Evolutionary conservation across 37 sponge, comb jelly and placozoan genomes (phyloP).

Genomic region (Lycopodina hypogea): DNA sequence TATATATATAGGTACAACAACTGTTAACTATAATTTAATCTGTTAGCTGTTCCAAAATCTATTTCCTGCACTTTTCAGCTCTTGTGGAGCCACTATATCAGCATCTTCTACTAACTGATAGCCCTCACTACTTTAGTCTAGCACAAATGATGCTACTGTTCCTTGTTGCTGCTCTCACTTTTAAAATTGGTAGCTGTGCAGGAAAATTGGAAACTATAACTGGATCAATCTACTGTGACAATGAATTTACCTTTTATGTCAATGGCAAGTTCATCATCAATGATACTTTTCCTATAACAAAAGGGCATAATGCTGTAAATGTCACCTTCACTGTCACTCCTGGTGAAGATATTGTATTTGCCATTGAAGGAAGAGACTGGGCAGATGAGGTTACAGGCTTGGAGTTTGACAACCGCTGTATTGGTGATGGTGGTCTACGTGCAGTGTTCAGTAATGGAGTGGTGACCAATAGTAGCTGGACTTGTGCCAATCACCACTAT

Average conservation of each 20-base stretch:
- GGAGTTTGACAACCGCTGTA: constrained; percentile 21
- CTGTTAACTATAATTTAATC: too few species aligned
- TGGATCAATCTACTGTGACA: constrained; percentile 31
- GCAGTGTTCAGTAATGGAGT: constrained; percentile 50
- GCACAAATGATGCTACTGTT: too few species aligned
- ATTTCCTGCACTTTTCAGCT: too few species aligned
- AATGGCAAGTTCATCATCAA: constrained; percentile 25
- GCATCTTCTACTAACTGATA: too few species aligned
- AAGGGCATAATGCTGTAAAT: constrained; percentile 40
- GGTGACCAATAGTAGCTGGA: constrained; percentile 36
- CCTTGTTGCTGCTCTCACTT: too few species aligned
- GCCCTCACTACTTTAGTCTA: too few species aligned
- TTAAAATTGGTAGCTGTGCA: neutral
- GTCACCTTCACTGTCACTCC: constrained; percentile 23
- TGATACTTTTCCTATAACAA: constrained; percentile 15
- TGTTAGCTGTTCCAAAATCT: too few species aligned
- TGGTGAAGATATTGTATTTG: constrained; percentile 30
- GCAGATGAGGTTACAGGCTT: constrained; percentile 26
- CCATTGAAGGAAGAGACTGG: constrained; percentile 31
- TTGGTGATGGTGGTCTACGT: constrained; percentile 19
- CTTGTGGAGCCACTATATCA: too few species aligned
- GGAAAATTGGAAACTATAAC: constrained; percentile 9
- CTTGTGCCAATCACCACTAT: constrained; percentile 22
- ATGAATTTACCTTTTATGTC: constrained; percentile 33
- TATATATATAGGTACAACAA: too few species aligned